Conservation (phyloP, 2,888 invertebrate species). For the Perizoma flavofasciatum region DNA sequence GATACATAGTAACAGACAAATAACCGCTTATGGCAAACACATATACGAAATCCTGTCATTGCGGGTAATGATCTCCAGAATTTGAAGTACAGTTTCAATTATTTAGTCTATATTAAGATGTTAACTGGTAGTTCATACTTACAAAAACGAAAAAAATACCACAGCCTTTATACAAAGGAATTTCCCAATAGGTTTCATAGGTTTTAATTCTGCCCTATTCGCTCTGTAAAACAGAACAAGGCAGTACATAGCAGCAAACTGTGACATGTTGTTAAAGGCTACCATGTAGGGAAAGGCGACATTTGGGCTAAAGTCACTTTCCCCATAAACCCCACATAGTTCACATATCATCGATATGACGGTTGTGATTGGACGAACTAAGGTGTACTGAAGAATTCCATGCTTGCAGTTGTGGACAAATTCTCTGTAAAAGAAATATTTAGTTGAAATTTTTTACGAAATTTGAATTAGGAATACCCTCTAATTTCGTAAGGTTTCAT, state of each 20-base stretch:
- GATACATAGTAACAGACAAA: too few species aligned
- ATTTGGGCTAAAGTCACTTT: slow-evolving; percentile 93
- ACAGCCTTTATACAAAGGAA: slow-evolving; percentile 98
- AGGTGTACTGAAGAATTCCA: slow-evolving; percentile 97
- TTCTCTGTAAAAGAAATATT: slow-evolving; percentile 83
- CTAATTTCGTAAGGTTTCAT: too few species aligned
- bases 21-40: too few species aligned
- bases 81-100: too few species aligned
- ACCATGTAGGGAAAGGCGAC: slow-evolving; percentile 96
- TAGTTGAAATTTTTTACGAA: too few species aligned
- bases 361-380: slow-evolving; percentile 95
- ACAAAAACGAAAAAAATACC: slow-evolving; percentile 99
- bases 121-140: slow-evolving; percentile 74
- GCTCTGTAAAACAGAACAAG: slow-evolving; percentile 96
- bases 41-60: too few species aligned
- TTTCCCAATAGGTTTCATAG: slow-evolving; percentile 97
- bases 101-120: too few species aligned
- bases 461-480: too few species aligned
- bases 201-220: slow-evolving; percentile 92
- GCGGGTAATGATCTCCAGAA: too few species aligned
- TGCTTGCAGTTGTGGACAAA: slow-evolving; percentile 98
- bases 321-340: slow-evolving; percentile 92
- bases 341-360: slow-evolving; percentile 95
- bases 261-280: slow-evolving; percentile 95
- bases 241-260: slow-evolving; percentile 98